Base-by-base conservation (phyloP, 2,888 invertebrate species). In the Mycalesis mineus region DNA sequence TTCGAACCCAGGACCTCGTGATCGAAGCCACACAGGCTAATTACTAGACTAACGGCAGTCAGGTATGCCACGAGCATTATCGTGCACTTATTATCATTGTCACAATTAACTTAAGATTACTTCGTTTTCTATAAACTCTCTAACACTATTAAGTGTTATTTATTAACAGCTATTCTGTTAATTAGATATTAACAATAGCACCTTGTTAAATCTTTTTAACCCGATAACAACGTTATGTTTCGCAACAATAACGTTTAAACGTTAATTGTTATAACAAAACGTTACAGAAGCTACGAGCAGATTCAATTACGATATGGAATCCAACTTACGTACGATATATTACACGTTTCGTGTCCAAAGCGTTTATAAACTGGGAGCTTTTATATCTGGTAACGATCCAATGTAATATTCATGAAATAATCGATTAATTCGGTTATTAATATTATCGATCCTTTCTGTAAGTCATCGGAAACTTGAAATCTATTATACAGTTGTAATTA, bases 231-330 rank as follows among this genome's bases (percentile, higher is more conserved):
- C 28, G 31, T 15, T 14, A 33, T 47, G 33, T 33, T 47, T 47
- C 31, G 15, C 15, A 11, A 33, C 14, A 33, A 31, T 33, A 47
- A 47, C 33, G 9, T 60, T 61, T 45, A 56, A 48, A 49, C 50
- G 36, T 53, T 57, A 60, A 56, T 61, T 50, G 61, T 57, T 61
- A 48, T 57, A 58, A 57, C 54, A 50, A 57, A 62, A 62, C 55
- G 45, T 53, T 55, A 58, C 62, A 70, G 70, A 51, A 62, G 76
- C 71, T 72, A 39, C 39, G 37, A 80, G 9, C 11, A 36, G 86
- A 87, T 87, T 86, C 84, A 86, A 87, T 87, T 87, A 86, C 77
- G 87, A 87, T 86, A 86, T 68, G 68, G 68, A 66, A 68, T 60
- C 63, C 68, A 70, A 22, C 22, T 22, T 22, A 22, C 22, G 22